Percentiles rank a stretch among this genome's conserved stretches.
Conservation (phyloP, 2,797 vertebrate species). For the Rhinichthys osculus region DNA sequence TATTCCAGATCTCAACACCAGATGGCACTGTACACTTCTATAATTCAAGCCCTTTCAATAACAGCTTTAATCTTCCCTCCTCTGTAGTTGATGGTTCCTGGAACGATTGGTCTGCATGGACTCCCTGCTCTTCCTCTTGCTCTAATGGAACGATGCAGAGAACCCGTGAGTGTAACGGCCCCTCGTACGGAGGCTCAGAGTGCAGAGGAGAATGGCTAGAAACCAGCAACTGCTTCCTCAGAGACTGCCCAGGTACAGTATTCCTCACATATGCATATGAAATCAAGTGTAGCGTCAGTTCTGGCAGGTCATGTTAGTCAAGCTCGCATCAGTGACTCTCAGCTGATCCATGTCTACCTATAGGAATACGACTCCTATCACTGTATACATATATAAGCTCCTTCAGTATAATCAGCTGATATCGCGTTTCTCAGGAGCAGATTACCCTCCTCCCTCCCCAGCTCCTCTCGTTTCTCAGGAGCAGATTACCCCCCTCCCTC, state of each 20-base stretch:
- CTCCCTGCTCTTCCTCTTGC: slow-evolving; percentile 87
- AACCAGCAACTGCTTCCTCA: slow-evolving; percentile 87
- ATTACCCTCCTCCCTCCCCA: no score
- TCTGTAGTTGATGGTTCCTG: slow-evolving; percentile 93
- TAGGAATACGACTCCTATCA: no score
- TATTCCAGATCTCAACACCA: slow-evolving; percentile 57
- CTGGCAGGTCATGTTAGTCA: no score
- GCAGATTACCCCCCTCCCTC: no score
- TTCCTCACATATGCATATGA: no score
- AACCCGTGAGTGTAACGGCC: slow-evolving; percentile 94
- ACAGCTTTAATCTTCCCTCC: background rate
- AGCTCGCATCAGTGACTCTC: no score
- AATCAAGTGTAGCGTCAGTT: no score
- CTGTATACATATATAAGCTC: no score
- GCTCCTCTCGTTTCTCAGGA: no score
- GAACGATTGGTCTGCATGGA: slow-evolving; percentile 98
- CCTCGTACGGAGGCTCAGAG: slow-evolving; percentile 95
- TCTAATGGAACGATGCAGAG: slow-evolving; percentile 95
- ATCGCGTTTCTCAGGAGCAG: no score
- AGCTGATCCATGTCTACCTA: no score
- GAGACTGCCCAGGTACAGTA: slow-evolving; percentile 89
- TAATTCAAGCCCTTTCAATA: background rate
- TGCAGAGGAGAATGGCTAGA: slow-evolving; percentile 95
- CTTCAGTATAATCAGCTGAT: no score
- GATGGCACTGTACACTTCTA: slow-evolving; percentile 59